A percentile compares a stretch with the other conserved stretches of the same genome.
phyloP scores from a whole-genome alignment of 2,113 vertebrate genomes.

The rabbit (Oryctolagus cuniculus) region DNA sequence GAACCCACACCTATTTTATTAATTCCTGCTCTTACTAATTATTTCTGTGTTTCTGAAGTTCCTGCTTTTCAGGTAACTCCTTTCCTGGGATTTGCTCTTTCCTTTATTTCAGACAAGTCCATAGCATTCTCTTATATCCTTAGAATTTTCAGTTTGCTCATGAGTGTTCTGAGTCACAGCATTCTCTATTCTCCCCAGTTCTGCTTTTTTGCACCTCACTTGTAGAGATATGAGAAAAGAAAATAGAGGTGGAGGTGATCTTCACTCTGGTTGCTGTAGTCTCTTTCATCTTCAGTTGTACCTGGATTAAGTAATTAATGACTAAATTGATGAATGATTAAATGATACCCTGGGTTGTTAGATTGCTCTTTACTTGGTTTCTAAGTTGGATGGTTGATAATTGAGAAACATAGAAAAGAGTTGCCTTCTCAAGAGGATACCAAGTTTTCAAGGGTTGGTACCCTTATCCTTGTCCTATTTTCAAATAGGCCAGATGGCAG shows the following conservation, averaged over 20 bases:
- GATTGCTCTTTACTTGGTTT: background rate
- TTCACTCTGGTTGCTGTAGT: background rate
- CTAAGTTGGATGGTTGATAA: background rate
- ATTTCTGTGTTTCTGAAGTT: background rate
- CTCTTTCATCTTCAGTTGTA: background rate
- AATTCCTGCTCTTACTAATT: background rate
- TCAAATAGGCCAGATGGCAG: background rate
- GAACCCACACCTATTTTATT: background rate
- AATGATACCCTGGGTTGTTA: background rate
- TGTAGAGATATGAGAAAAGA: background rate
- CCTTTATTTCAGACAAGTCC: background rate
- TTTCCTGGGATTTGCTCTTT: background rate
- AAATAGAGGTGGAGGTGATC: background rate
- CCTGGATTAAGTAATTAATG: background rate
- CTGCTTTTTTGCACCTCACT: background rate
- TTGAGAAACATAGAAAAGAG: background rate
- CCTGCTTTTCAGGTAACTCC: background rate
- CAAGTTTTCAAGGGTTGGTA: background rate
- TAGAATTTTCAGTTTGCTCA: background rate
- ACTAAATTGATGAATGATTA: background rate
- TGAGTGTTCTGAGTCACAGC: background rate
- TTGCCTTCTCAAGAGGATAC: background rate
- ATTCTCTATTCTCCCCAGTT: background rate
- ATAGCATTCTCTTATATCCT: background rate
- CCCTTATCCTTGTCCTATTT: background rate